These are phyloP conservation scores for Pygoscelis antarcticus DNA, from an alignment of 2,113 vertebrate species.

Conservation along the genomic window DNA sequence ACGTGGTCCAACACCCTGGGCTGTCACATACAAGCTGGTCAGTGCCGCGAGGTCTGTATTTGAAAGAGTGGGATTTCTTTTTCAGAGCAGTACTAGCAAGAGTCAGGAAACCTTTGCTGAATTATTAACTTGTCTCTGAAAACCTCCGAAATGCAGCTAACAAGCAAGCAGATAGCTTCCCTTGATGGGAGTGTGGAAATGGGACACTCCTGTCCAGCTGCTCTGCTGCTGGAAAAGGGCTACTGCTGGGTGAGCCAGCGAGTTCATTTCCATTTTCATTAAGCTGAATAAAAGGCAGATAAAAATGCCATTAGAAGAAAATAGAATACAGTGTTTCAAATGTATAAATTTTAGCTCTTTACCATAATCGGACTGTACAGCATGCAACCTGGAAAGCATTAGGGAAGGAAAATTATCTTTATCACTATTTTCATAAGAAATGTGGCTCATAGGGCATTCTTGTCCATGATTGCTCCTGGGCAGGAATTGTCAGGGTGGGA, in stretches of 20 bases:
- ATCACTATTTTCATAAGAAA: background rate
- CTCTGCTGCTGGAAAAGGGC: background rate
- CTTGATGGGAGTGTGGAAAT: background rate
- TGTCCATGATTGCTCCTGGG: background rate
- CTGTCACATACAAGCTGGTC: background rate
- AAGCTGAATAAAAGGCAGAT: background rate
- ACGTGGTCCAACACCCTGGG: accelerated
- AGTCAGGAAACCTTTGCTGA: background rate
- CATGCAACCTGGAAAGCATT: background rate
- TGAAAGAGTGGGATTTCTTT: background rate
- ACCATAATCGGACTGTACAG: background rate
- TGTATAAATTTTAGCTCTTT: background rate
- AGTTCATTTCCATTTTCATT: background rate
- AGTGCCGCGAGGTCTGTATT: background rate
- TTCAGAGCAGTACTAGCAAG: background rate
- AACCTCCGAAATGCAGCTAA: background rate
- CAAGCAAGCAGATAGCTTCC: background rate
- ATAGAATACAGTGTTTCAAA: background rate
- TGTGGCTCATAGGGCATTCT: background rate
- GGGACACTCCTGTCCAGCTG: background rate
- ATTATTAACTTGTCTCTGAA: background rate
- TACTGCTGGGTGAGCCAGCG: background rate
- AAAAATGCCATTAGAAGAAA: background rate
- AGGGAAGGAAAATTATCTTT: background rate
- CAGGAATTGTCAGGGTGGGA: background rate